These are phyloP conservation scores for Synaphobranchus kaupii DNA, from an alignment of 2,797 vertebrate species.

Conservation along the genomic window DNA sequence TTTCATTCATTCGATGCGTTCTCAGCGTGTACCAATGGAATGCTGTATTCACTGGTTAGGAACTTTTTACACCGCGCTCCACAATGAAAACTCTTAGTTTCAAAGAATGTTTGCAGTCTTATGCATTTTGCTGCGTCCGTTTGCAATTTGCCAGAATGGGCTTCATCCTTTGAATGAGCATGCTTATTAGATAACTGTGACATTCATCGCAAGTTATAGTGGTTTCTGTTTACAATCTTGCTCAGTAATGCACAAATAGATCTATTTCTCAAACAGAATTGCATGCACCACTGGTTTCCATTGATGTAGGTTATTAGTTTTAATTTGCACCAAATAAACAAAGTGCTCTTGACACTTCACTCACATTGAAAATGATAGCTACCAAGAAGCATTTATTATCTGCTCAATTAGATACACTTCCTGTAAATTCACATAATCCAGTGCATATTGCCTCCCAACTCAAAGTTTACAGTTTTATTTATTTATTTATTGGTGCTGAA, in stretches of 20 bases:
- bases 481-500: not conserved
- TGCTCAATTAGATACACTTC: conserved; percentile 18
- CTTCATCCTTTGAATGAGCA: conserved; percentile 34
- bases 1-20: not conserved
- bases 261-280: conserved; percentile 54
- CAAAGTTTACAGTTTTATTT: not conserved
- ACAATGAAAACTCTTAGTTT: conserved; percentile 20
- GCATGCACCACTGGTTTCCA: conserved; percentile 52
- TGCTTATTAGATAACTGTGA: conserved; percentile 44
- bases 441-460: not conserved
- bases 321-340: conserved; percentile 52
- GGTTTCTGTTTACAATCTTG: conserved; percentile 45
- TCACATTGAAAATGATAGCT: conserved; percentile 39
- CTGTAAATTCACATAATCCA: not conserved
- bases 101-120: not conserved
- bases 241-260: conserved; percentile 42
- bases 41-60: not conserved
- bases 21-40: not conserved
- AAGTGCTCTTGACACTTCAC: conserved; percentile 29
- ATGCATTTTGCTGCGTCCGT: conserved; percentile 15
- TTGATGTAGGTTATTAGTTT: conserved; percentile 67
- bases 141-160: conserved; percentile 35
- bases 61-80: not conserved
- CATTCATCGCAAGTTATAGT: conserved; percentile 43
- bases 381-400: conserved; percentile 39